Evolutionary conservation across 1,140 invertebrate genomes (phyloP), one percentile per base, ranked within the genome.

Genomic region (Condylostylus longicornis): DNA sequence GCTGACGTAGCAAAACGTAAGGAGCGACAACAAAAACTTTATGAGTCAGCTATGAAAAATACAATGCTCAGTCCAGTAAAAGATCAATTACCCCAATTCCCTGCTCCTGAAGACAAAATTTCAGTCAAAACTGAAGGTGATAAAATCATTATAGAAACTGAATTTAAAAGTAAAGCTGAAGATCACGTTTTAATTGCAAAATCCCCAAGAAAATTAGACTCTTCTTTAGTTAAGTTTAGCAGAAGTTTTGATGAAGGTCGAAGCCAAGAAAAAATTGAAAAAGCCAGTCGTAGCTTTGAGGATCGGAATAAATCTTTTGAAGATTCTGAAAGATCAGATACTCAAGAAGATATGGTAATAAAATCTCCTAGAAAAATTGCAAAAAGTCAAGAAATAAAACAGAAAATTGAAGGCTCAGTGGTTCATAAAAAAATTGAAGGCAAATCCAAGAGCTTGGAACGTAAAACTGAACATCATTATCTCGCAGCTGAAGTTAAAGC

Each of bases 161-260:
- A 71, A 50, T 71, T 71, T 17, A 71, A 60, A 41, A 71, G 68
- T 25, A 72, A 71, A 49, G 68, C 66, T 2, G 69, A 71, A 52
- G 70, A 72, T 53, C 69, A 71, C 46, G 70, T 72, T n/a, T 69
- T 77, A 37, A 76, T 77, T 45, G 74, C 74, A 1, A 77, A 77
- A 51, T 72, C 73, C 15, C 74, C 74, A 2, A 72, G 75, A 40
- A 75, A 75, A 45, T 48, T 77, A 5, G 74, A 77, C 45, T 75
- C 71, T 41, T 74, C 72, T 42, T 48, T 71, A 37, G 69, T 71
- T 7, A 75, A 75, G 56, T 69, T 76, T 18, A 77, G 73, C 43
- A 69, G 73, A 44, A 77, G 74, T 49, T 70, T 76, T 46, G 74
- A 77, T 50, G 70, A 72, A 46, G 66, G 68, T 33, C 70, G 69